These are phyloP conservation scores for Poeciliopsis occidentalis DNA, from an alignment of 2,113 vertebrate genomes.

Conservation along the genomic window DNA sequence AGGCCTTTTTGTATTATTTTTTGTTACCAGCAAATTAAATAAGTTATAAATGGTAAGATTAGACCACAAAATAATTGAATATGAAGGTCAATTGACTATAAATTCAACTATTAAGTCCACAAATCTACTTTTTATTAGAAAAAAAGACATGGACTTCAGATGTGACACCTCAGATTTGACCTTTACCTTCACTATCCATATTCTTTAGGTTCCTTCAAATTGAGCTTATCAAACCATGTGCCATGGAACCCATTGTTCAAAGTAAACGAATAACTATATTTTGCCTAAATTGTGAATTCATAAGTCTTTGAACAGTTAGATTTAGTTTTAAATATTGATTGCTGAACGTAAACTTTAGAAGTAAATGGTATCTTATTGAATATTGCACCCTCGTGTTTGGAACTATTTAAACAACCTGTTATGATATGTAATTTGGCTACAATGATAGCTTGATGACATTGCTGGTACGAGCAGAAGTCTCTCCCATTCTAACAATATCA, in stretches of 20 bases:
- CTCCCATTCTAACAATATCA: too few relatives aligned
- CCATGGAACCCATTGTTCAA: not conserved
- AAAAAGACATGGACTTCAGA: not conserved
- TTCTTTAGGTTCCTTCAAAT: not conserved
- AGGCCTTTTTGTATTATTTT: constrained; percentile 8
- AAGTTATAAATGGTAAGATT: constrained; percentile 20
- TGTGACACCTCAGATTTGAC: not conserved
- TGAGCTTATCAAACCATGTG: not conserved
- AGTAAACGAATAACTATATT: not conserved
- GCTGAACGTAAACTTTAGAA: not conserved
- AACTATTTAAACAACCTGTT: too few relatives aligned
- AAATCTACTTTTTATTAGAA: not conserved
- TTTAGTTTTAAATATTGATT: not conserved
- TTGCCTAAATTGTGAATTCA: not conserved
- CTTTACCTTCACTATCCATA: not conserved
- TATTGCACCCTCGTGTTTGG: too few relatives aligned
- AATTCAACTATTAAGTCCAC: not conserved
- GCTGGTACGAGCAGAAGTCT: too few relatives aligned
- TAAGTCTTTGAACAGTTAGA: not conserved
- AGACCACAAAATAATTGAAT: constrained; percentile 11
- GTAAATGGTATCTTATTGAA: not conserved
- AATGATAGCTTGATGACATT: too few relatives aligned
- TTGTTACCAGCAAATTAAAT: constrained; percentile 15
- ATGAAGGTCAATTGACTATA: not conserved
- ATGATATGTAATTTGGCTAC: too few relatives aligned